Evolutionary conservation across 2,888 invertebrate species (phyloP).

Genomic region (Copidosoma aretas): DNA sequence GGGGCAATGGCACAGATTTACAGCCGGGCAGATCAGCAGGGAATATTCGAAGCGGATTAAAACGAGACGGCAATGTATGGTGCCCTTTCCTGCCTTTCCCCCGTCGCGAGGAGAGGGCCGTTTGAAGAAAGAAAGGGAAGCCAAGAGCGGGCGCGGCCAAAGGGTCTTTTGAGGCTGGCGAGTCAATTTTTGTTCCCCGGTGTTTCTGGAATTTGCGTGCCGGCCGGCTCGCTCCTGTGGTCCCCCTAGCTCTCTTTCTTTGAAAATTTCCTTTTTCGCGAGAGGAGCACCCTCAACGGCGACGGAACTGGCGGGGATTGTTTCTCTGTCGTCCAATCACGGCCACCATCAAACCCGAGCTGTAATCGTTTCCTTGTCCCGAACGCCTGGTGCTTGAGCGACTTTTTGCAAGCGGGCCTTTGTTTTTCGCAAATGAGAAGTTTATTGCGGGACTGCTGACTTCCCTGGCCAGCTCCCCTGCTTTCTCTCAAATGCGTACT

Average conservation of each 20-base stretch:
- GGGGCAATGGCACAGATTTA: too few species aligned
- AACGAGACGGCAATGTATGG: too few species aligned
- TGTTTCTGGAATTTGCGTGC: not conserved
- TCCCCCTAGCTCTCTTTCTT: not conserved
- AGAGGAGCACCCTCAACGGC: not conserved
- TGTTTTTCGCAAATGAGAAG: too few species aligned
- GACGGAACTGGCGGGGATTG: not conserved
- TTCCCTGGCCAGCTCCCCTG: too few species aligned
- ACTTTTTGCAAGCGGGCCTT: too few species aligned
- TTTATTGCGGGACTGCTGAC: too few species aligned
- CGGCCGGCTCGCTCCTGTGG: not conserved
- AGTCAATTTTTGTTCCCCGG: conserved; percentile 25
- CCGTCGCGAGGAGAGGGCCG: too few species aligned
- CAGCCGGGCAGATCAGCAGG: too few species aligned
- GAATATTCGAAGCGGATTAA: too few species aligned
- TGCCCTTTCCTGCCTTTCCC: too few species aligned
- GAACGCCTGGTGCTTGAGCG: not conserved
- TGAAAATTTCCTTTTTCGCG: conserved; percentile 4
- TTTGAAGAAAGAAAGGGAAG: too few species aligned
- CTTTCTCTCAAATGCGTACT: too few species aligned
- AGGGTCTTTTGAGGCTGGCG: conserved; percentile 21
- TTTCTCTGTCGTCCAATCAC: conserved; percentile 22
- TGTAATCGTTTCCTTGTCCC: not conserved
- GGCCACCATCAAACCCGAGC: conserved; percentile 3
- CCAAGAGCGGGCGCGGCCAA: not conserved